Conservation (phyloP, 2,888 invertebrate species). For the Eustalomyia histrio region DNA sequence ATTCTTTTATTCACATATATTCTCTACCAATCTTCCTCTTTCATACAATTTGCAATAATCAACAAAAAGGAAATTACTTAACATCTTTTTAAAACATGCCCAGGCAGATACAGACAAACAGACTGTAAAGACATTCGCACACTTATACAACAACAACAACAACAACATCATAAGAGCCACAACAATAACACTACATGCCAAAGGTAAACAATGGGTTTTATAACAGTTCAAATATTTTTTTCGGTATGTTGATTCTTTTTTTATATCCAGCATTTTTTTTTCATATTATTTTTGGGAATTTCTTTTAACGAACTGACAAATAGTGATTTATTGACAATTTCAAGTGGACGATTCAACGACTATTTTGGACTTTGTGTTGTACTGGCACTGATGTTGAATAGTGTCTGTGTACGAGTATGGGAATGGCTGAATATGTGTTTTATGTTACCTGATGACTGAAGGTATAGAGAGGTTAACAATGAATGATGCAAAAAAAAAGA, state of each 20-base stretch:
- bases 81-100: slow-evolving; percentile 42
- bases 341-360: slow-evolving; percentile 62
- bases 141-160: background rate
- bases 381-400: slow-evolving; percentile 53
- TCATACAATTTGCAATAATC: slow-evolving; percentile 34
- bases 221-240: slow-evolving; percentile 51
- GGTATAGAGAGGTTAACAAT: slow-evolving; percentile 19
- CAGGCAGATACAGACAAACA: slow-evolving; percentile 37
- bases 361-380: slow-evolving; percentile 36
- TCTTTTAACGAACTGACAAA: slow-evolving; percentile 67
- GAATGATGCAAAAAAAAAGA: background rate
- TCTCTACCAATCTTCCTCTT: background rate
- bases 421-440: slow-evolving; percentile 5
- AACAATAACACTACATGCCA: slow-evolving; percentile 54
- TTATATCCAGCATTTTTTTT: slow-evolving; percentile 7
- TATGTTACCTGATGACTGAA: slow-evolving; percentile 3
- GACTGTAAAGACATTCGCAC: slow-evolving; percentile 14
- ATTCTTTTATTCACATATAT: background rate
- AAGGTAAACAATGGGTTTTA: slow-evolving; percentile 60
- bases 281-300: slow-evolving; percentile 39
- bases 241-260: slow-evolving; percentile 44
- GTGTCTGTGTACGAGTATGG: background rate
- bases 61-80: slow-evolving; percentile 48
- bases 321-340: slow-evolving; percentile 69
- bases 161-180: slow-evolving; percentile 43